Evolutionary conservation across 2,113 vertebrate species (phyloP).

Genomic region (Trochalopteron elliotii): DNA sequence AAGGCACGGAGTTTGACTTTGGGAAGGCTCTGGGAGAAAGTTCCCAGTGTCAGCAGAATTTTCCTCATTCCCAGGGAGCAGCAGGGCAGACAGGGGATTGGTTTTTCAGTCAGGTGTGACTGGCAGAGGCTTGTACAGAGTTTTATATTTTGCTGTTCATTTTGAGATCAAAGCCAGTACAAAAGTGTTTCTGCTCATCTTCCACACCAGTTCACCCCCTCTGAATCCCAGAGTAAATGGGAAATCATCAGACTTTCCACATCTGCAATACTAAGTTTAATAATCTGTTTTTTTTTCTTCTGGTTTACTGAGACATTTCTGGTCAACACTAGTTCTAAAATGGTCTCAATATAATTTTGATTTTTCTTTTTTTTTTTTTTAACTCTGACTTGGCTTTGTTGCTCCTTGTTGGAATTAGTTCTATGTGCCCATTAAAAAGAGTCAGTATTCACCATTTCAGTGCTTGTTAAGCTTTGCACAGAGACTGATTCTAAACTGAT

Average conservation of each 20-base stretch:
- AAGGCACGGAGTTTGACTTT: neutral
- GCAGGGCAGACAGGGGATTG: neutral
- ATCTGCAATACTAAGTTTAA: neutral
- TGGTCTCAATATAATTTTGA: neutral
- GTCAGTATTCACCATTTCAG: neutral
- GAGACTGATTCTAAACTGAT: neutral
- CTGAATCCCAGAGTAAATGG: neutral
- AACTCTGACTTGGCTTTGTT: neutral
- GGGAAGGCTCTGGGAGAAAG: neutral
- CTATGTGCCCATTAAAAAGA: neutral
- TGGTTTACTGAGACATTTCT: neutral
- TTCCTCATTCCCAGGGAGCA: neutral
- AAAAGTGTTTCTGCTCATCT: neutral
- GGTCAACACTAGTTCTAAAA: neutral
- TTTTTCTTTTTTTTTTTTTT: neutral
- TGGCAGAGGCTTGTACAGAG: neutral
- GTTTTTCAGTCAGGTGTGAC: neutral
- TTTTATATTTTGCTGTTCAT: neutral
- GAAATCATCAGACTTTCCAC: neutral
- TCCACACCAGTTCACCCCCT: neutral
- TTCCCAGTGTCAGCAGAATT: neutral
- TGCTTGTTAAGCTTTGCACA: neutral
- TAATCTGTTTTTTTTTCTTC: neutral
- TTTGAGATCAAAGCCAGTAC: neutral
- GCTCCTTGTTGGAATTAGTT: neutral